Evolutionary conservation across 2,797 vertebrate species (phyloP), one percentile per base, ranked within the genome.

Genomic region (Serranus cabrilla): DNA sequence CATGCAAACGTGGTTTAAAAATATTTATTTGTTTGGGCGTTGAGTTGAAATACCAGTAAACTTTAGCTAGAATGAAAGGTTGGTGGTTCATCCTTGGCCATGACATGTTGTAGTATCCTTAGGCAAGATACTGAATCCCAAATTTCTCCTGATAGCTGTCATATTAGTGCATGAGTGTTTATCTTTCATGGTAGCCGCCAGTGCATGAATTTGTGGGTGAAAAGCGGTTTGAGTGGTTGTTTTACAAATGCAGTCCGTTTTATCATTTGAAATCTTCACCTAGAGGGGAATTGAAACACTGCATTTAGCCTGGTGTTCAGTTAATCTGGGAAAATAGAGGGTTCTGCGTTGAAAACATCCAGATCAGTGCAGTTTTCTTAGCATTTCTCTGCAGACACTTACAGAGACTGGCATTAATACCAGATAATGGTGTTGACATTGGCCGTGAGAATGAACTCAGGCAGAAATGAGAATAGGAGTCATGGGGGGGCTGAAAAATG

Each of bases 391-490:
- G 34, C 55, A 70, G 68, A 79, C 59, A 5, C 42, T 61, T 69
- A 21, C 57, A 75, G 34, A 71, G 40, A 34, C 47, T 55, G 42
- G 27, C 57, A 64, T 65, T 67, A 70, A 49, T 68, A 64, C n/a
- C 18, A 66, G 66, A 61, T 80, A 68, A 76, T 74, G 61, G 45
- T 76, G 76, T 75, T 74, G 68, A 81, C 59, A 69, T 58, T 68
- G 64, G 52, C 52, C 39, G 42, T 67, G 72, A 76, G 58, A 62
- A 45, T 57, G 42, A 73, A 77, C 59, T 61, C 51, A 20, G 52
- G 60, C 55, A 61, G 55, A 54, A 75, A 55, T 59, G 55, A 54
- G 14, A 82, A 57, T 31, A n/a, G 54, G 58, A 74, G 65, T 79
- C 57, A 49, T 17, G 39, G 21, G 42, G 34, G 34, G 27, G 37